Evolutionary conservation across 2,888 invertebrate genomes (phyloP), one percentile per base, ranked within the genome.

Genomic region (Diachrysia chrysitis): DNA sequence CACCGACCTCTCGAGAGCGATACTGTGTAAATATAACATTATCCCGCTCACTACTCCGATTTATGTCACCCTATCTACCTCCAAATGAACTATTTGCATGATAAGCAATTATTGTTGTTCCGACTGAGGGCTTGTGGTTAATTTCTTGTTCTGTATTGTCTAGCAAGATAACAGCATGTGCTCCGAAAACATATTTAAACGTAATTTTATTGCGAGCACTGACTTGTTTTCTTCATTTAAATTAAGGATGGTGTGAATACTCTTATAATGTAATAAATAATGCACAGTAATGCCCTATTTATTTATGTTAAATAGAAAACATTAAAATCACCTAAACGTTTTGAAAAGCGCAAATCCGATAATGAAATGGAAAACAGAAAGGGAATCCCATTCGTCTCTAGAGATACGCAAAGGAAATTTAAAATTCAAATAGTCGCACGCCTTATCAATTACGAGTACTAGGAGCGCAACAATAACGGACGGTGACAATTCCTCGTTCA

Each of bases 391-490:
- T 89, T 85, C 81, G 79, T 83, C 78, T 85, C 87, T 83, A 53
- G 84, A 85, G 87, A 85, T 74, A 81, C 76, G 75, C 69, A 83
- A 61, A 76, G 80, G 79, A 80, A 87, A 94, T 94, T 93, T 93
- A 91, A 93, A 94, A 89, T 94, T 92, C 92, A 93, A 94, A 94
- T 93, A 87, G 85, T 83, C 74, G 79, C 73, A 89, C 92, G 91
- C 93, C 93, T 94, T 94, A 94, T 94, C 94, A 94, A 94, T 94
- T 94, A 94, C 94, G 92, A 90, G 90, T 92, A 91, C 90, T 85
- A 88, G 90, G 90, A 86, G 83, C 85, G 83, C 90, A 86, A 88
- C 85, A 86, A 86, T 85, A 78, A 80, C 79, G 72, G 88, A 87
- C 87, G 87, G 89, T 90, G 89, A 89, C 89, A 88, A 88, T 89